phyloP scores from a whole-genome alignment of 2,888 invertebrate species.

The Rhagium mordax region DNA sequence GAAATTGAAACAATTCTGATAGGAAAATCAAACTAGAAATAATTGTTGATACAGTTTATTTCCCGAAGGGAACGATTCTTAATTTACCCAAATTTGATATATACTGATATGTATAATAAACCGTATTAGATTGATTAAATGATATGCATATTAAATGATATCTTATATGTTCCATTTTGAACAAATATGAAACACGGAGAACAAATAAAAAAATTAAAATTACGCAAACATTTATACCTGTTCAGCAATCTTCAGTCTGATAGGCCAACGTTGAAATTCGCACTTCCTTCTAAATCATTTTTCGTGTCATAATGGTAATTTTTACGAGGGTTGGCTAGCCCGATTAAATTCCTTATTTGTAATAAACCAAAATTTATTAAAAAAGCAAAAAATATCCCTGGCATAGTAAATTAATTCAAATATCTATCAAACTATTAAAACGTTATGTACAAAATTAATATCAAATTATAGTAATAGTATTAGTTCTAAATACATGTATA shows the following conservation, averaged over 20 bases:
- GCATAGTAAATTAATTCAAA: constrained; percentile 1
- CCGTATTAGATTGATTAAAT: neutral
- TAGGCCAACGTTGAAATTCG: neutral
- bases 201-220: neutral
- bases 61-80: neutral
- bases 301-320: neutral
- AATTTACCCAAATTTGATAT: neutral
- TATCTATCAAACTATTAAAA: constrained; percentile 19
- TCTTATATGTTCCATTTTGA: neutral
- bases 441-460: constrained; percentile 38
- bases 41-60: neutral
- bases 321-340: neutral
- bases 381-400: constrained; percentile 28
- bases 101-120: constrained; percentile 10
- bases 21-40: neutral
- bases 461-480: constrained; percentile 29
- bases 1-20: constrained; percentile 3
- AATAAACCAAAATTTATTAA: neutral
- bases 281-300: neutral
- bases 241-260: neutral
- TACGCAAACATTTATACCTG: neutral
- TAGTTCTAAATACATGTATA: constrained; percentile 54
- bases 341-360: neutral
- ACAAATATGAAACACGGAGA: too few relatives aligned
- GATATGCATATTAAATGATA: too few relatives aligned